Evolutionary conservation across 2,113 vertebrate genomes (phyloP), one percentile per base, ranked within the genome.

Genomic region (Sceloporus tristichus): DNA sequence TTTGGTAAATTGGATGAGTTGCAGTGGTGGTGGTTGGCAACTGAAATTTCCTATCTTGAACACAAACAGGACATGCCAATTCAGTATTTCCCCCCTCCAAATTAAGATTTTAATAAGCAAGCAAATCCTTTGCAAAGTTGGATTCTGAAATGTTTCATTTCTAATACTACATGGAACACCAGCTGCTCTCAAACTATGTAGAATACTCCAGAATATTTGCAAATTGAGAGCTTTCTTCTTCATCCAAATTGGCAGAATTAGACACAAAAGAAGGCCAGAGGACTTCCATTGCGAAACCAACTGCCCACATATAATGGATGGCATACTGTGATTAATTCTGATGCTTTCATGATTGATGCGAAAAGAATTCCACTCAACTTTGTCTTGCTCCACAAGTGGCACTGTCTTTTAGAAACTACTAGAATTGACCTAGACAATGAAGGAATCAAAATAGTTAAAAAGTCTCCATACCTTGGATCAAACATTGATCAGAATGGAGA

Each of bases 311-410:
- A 34, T 40, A 1, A n/a, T n/a, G 42, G 78, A 16, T 65, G 9
- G 27, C 70, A 71, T 0, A 0, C 4, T 48, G 48, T 4, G 5
- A 27, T 62, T 62, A 54, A 53, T 0, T 7, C 87, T 18, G 25
- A 34, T 70, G 25, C 4, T 73, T 79, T 79, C 81, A 27, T 23
- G 18, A 42, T 54, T 0, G 0, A 18, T 73, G 29, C 16, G 56
- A 71, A 85, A 76, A 42, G 42, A 4, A 83, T 53, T 18, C 42
- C 1, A 25, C n/a, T 1, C 14, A 73, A 82, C 7, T 77, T 71
- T 78, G 40, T 66, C 53, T 73, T 89, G 71, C 77, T 56, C 40
- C 82, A 76, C 54, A 71, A 70, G 11, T 90, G 66, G 7, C 71
- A 89, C 0, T 53, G 40, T 13, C 62, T 66, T 88, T 81, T 79